These are phyloP conservation scores for Drosophila elegans DNA, from an alignment of 1,140 invertebrate species.

Conservation along the genomic window DNA sequence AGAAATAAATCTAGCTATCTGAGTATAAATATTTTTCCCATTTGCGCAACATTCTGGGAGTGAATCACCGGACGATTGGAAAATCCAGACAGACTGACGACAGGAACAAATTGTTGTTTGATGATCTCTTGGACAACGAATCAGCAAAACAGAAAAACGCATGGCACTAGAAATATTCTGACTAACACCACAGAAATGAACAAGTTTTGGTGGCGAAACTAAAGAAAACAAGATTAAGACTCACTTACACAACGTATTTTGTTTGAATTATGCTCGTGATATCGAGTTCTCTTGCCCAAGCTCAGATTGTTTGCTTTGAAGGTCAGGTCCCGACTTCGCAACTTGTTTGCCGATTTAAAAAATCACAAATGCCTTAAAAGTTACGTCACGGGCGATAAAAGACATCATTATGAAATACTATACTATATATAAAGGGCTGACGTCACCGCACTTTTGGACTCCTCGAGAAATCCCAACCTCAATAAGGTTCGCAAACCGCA, in stretches of 20 bases:
- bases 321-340: constrained; percentile 14
- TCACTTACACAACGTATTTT: no score
- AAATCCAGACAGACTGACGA: constrained; percentile 22
- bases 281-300: constrained; percentile 4
- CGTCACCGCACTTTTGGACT: constrained; percentile 21
- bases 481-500: constrained; percentile 11
- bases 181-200: neutral
- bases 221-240: neutral
- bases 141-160: neutral
- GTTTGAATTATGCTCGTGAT: neutral
- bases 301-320: constrained; percentile 29
- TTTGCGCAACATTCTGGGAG: constrained; percentile 17
- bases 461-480: constrained; percentile 15
- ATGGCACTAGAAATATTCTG: neutral
- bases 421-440: constrained; percentile 7
- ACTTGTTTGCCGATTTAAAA: constrained; percentile 48
- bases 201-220: no score
- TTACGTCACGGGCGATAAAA: constrained; percentile 33
- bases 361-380: constrained; percentile 25
- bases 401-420: constrained; percentile 13
- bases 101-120: neutral
- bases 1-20: constrained; percentile 39
- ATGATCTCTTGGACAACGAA: neutral
- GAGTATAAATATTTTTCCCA: constrained; percentile 28
- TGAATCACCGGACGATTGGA: neutral